Base-by-base conservation (phyloP, 2,113 vertebrate species). In the Tragulus kanchil region DNA sequence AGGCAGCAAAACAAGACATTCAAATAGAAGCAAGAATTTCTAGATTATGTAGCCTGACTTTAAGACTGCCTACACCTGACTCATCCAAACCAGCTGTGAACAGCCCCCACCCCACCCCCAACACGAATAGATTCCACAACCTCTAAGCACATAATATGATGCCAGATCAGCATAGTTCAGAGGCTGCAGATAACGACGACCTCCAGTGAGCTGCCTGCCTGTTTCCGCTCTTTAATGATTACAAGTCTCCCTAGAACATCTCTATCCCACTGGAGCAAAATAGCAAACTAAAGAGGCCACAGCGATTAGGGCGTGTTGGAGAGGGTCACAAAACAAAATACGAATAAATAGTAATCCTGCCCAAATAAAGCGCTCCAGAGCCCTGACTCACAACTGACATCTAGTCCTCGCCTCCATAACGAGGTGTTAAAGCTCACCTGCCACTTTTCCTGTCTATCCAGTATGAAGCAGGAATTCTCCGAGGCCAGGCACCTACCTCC, bases 401-500 rank as follows among this genome's bases (percentile, higher is more conserved):
- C 78, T 50, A 65, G 62, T 42, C 77, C 42, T 89, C 26, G 11
- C 65, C 75, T 71, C 95, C 78, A 25, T 25, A 58, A 42, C 48
- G 6, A 85, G 92, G 83, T 59, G 87, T 54, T 54, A 13, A 26
- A 83, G 45, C 90, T 93, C 83, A 97, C 61, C 88, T 94, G 86
- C 91, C 95, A 75, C 93, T 4, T 88, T 93, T 93, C 82, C 85
- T 52, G 84, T 56, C 90, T 25, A 11, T 8, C 42, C 64, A 31
- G 77, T 1, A 59, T 84, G 62, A 79, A 77, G 31, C 73, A 85
- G 61, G 17, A 85, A 94, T 94, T 75, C 65, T 75, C 56, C 0
- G 92, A 28, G 23, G 58, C 52, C 58, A 52, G 81, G 21, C 95
- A 92, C 26, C 96, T 85, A 94, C 96, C 95, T 56, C 75, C 85